Conservation (phyloP, 2,888 invertebrate species). For the Caradrina kadenii region DNA sequence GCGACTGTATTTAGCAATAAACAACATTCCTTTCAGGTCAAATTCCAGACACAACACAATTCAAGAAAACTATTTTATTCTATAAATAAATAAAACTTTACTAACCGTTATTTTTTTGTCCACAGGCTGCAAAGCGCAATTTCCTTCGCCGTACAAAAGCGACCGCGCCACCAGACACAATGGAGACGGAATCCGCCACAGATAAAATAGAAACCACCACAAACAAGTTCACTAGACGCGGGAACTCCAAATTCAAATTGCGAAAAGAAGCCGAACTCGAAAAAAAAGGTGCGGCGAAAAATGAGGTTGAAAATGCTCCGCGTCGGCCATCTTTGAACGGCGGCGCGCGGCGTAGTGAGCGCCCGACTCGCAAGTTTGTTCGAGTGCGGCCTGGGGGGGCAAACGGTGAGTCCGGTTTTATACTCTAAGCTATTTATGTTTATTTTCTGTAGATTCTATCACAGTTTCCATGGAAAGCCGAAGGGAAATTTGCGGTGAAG, state of each 20-base stretch:
- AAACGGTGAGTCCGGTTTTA: conserved; percentile 84
- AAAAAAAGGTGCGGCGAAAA: conserved; percentile 70
- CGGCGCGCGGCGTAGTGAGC: conserved; percentile 81
- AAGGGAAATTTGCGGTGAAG: conserved; percentile 54
- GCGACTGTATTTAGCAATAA: conserved; percentile 32
- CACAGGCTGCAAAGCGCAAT: conserved; percentile 79
- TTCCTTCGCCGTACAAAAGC: conserved; percentile 86
- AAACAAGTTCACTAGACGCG: conserved; percentile 75
- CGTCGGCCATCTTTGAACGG: conserved; percentile 79
- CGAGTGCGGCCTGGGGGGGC: conserved; percentile 82
- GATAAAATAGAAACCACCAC: conserved; percentile 76
- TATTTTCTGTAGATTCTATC: conserved; percentile 57
- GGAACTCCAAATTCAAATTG: conserved; percentile 69
- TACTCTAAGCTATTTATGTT: conserved; percentile 55
- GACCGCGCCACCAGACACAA: conserved; percentile 77
- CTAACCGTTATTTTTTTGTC: conserved; percentile 63
- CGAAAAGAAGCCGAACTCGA: conserved; percentile 71
- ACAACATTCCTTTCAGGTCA: conserved; percentile 60
- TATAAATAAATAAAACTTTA: conserved; percentile 37
- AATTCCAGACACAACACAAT: conserved; percentile 14
- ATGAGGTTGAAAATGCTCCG: conserved; percentile 70
- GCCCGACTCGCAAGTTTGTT: conserved; percentile 80
- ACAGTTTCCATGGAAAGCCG: conserved; percentile 64
- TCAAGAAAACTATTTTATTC: conserved; percentile 16
- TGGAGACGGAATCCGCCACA: conserved; percentile 70